Conservation (phyloP, 2,888 invertebrate genomes). For the Ichneumon xanthorius region DNA sequence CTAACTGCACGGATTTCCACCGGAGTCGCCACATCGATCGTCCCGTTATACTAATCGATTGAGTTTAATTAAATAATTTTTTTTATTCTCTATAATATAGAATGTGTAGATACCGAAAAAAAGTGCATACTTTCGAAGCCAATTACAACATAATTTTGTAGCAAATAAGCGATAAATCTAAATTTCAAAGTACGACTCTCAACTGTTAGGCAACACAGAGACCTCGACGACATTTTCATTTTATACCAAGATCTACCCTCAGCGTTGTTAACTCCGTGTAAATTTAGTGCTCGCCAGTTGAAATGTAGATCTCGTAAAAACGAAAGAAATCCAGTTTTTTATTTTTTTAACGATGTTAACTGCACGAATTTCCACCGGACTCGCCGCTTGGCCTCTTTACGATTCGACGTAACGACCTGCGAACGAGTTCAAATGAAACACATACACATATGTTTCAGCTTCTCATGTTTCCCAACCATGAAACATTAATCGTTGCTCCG, state of each 20-base stretch:
- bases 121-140: neutral
- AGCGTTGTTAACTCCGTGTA: neutral
- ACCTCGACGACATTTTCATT: neutral
- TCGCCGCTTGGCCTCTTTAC: neutral
- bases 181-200: neutral
- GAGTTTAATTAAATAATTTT: neutral
- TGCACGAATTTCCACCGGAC: neutral
- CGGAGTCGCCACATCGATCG: neutral
- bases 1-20: too few species aligned
- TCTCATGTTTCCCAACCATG: neutral
- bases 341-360: neutral
- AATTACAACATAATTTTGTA: neutral
- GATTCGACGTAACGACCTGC: neutral
- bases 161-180: neutral
- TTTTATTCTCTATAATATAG: neutral
- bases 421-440: neutral
- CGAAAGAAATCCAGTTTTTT: neutral
- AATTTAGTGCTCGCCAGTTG: neutral
- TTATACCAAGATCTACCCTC: neutral
- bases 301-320: neutral
- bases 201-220: neutral
- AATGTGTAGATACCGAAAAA: neutral
- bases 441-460: neutral
- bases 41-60: neutral
- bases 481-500: constrained; percentile 45